A percentile compares a stretch with the other conserved stretches of the same genome.
phyloP scores from a whole-genome alignment of 1,140 invertebrate genomes.

The Theocolax elegans region DNA sequence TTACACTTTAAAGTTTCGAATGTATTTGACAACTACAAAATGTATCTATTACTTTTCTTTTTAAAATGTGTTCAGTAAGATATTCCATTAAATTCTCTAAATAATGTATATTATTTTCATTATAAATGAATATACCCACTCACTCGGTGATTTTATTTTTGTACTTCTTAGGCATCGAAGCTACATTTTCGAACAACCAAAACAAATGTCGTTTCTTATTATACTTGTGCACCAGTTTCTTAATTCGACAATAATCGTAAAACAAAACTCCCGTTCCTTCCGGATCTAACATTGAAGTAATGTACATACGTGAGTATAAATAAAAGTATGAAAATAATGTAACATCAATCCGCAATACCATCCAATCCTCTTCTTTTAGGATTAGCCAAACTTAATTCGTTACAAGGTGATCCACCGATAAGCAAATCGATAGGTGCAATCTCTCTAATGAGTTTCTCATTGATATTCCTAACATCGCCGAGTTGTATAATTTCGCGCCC shows the following conservation, averaged over 20 bases:
- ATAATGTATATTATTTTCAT: no score
- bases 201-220: constrained; percentile 65
- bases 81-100: no score
- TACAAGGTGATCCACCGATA: constrained; percentile 74
- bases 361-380: constrained; percentile 70
- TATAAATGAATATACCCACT: no score
- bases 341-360: no score
- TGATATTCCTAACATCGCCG: constrained; percentile 64
- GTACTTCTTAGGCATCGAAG: constrained; percentile 68
- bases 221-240: constrained; percentile 59
- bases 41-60: not conserved
- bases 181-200: constrained; percentile 75
- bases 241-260: constrained; percentile 70
- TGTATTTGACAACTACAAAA: no score
- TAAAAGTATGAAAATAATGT: no score
- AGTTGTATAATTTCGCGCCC: constrained; percentile 62
- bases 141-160: constrained; percentile 65
- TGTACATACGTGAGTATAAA: no score
- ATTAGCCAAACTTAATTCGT: constrained; percentile 74
- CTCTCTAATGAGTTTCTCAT: constrained; percentile 56
- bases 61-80: not conserved
- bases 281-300: constrained; percentile 60
- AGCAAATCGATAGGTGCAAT: constrained; percentile 73
- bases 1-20: not conserved
- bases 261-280: constrained; percentile 71